Base-by-base conservation (phyloP, 2,797 vertebrate species). In the Coccyzus lansbergi region DNA sequence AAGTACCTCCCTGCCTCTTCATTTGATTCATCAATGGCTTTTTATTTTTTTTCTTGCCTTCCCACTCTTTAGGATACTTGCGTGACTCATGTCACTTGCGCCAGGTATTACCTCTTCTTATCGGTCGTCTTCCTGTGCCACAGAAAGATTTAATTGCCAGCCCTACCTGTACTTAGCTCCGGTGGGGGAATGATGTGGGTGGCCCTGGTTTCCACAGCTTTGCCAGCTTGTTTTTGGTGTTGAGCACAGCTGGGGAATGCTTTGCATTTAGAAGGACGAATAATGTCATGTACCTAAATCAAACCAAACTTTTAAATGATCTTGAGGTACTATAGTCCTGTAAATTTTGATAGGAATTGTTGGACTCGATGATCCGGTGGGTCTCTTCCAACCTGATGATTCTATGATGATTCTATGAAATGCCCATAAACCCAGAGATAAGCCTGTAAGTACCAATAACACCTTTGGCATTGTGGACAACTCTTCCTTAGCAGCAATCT, bases 91-190 rank as follows among this genome's bases (percentile, higher is more conserved):
- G 22, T 12, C 56, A 48, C 12, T 72, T 11, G 1, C 1, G 0
- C 44, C 4, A 10, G 52, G 44, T 44, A 89, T 93, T 10, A 5
- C 42, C 67, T 70, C 82, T 38, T 4, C 4, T 17, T 42, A 16
- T 42, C 53, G 19, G 62, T 58, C 2, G 5, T 63, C 87, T 21
- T 86, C 92, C 94, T 70, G 94, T 40, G 69, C 79, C 3, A 0
- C 82, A 56, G 71, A 68, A 22, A 19, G 24, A 49, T 74, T 80
- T 95, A 94, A 96, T 94, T 95, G 90, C 46, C 7, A 11, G 44
- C 80, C 69, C 31, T 80, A 19, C 55, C 67, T 5, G 15, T 3
- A 19, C 20, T 15, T 3, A 14, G 55, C 36, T 17, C n/a, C 15
- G 2, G 7, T 13, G 56, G 74, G 63, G 83, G 89, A 92, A 55